A percentile compares a stretch with the other conserved stretches of the same genome.
These are phyloP conservation scores for Gisinianus flammeolus DNA, from an alignment of 2,888 invertebrate species.

Conservation along the genomic window DNA sequence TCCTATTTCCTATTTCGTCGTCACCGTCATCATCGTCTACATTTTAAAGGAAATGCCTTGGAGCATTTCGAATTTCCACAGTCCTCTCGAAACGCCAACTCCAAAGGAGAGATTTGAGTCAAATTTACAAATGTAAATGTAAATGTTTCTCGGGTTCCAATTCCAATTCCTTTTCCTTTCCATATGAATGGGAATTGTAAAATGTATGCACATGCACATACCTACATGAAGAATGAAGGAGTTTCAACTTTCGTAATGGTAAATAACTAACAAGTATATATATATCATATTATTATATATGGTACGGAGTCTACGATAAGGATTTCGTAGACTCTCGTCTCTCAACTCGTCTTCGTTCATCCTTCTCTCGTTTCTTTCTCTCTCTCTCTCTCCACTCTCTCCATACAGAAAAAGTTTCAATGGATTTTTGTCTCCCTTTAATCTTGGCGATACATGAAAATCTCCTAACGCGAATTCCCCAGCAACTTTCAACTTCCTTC, in stretches of 20 bases:
- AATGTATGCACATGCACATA: neutral
- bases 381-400: neutral
- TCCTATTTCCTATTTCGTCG: no score
- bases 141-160: neutral
- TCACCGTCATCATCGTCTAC: no score
- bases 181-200: neutral
- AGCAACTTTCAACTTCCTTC: neutral
- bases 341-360: neutral
- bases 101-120: no score
- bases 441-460: no score
- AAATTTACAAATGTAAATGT: no score
- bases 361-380: neutral
- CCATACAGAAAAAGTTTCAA: neutral
- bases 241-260: neutral
- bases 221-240: neutral
- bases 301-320: neutral
- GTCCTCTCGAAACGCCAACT: no score
- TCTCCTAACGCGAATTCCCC: no score
- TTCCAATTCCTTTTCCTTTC: neutral
- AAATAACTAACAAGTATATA: neutral
- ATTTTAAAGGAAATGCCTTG: no score
- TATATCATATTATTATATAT: no score
- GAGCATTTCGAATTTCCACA: no score
- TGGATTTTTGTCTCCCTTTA: no score
- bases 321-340: neutral